Base-by-base conservation (phyloP, 2,888 invertebrate genomes). In the Anoplius nigerrimus region DNA sequence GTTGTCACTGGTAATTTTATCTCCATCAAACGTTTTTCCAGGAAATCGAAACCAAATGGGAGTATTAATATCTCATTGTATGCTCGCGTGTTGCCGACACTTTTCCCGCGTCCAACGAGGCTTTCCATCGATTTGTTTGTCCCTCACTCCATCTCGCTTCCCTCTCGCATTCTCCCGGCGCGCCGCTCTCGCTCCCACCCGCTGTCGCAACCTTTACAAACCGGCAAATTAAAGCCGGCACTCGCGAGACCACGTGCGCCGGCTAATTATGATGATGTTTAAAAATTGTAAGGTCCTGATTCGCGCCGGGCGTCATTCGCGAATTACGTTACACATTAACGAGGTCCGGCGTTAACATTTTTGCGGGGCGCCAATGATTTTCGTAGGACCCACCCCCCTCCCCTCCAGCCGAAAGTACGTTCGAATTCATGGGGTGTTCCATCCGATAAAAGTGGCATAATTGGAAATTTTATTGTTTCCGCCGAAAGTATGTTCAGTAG, bases 11-110 rank as follows among this genome's bases (percentile, higher is more conserved):
- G 84, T 85, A 84, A 86, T 86, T 84, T 81, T 86, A 86, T 85
- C 84, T 83, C 80, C 83, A 83, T 82, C 86, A 82, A 83, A 78
- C 84, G 82, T 84, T 87, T 86, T 85, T 84, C 82, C 86, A 82
- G 85, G 84, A 86, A 86, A 86, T 87, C 83, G 84, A 87, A 86
- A 86, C 83, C 84, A 84, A 86, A 85, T 86, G 78, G 79, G 81
- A 81, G 82, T 85, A 86, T 87, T 86, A 87, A 87, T 87, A 87
- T 86, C 86, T 85, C 87, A 87, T 86, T 86, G 83, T 84, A 78
- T 78, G 75, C 78, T 79, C 80, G 84, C 81, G 79, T 83, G 83
- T 83, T 81, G 81, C 79, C 83, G 82, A 83, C 84, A 83, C 83
- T 84, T 85, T 84, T 83, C 82, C 84, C 79, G 81, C 80, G 78